Base-by-base conservation (phyloP, 1,140 invertebrate genomes). In the Nasonia vitripennis region DNA sequence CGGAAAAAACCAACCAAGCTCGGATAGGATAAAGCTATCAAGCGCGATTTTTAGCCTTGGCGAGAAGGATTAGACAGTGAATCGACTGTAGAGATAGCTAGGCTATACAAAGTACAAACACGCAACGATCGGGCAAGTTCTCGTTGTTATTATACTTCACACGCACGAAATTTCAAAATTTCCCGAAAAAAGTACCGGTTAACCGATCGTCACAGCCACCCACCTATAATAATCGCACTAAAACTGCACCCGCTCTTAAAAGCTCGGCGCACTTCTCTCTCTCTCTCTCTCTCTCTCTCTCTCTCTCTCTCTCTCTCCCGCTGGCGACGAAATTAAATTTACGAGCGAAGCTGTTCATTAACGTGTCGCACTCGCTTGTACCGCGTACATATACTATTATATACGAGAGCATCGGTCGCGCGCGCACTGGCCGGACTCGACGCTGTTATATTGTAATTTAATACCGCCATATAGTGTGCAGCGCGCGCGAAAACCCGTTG, bases 371-470 rank as follows among this genome's bases (percentile, higher is more conserved):
- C 20, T 62, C 20, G 20, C 55, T 20, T n/a, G 55, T 62, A 62
- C 51, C n/a, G 62, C 55, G 78, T 81, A 80, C 27, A 27, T 41
- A 5, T 37, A 37, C 34, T 37, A 37, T 4, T 48, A 48, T 51
- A 51, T 14, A 27, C 23, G 31, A 74, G 70, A 55, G n/a, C 37
- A 82, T 73, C n/a, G 51, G 62, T 81, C 12, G n/a, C 41, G 27
- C 51, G 17, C 14, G 11, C 17, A 55, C 17, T 17, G 9, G 17
- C 51, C 5, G 17, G 55, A 62, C 51, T 17, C 55, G 55, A 14
- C 70, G 70, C 74, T 20, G 55, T 62, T 62, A 45, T 77, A 83
- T 83, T 83, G 81, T 83, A 83, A 83, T 83, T 83, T 83, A 83
- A 83, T 83, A 83, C 68, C 73, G 73, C 20, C 11, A 45, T 62